A percentile compares a stretch with the other conserved stretches of the same genome.
Evolutionary conservation across 2,797 vertebrate genomes (phyloP).

Genomic region (Pangasius sanitwongsei): DNA sequence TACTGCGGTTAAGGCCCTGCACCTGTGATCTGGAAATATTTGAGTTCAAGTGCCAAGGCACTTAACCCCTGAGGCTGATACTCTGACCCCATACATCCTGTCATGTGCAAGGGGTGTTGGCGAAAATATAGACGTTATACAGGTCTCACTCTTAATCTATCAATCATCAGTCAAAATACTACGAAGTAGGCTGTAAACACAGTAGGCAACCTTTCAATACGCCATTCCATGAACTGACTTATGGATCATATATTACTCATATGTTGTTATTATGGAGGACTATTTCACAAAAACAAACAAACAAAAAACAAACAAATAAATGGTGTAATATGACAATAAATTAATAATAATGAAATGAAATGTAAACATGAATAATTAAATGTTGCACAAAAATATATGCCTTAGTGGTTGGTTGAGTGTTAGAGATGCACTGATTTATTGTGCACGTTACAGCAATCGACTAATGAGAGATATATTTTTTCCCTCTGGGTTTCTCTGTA

Average conservation of each 20-base stretch:
- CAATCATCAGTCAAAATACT: background rate
- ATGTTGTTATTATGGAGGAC: background rate
- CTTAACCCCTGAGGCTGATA: background rate
- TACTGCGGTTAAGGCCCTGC: background rate
- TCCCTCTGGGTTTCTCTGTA: background rate
- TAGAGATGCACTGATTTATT: background rate
- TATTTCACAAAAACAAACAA: background rate
- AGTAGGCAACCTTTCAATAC: background rate
- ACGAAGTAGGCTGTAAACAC: background rate
- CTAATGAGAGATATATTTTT: background rate
- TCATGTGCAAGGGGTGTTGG: background rate
- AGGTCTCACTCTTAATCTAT: background rate
- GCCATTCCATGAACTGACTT: background rate
- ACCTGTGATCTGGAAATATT: background rate
- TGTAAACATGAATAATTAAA: background rate
- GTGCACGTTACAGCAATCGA: background rate
- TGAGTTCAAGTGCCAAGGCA: background rate
- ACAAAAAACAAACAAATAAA: background rate
- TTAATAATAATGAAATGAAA: background rate
- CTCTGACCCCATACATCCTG: background rate
- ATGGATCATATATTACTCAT: background rate
- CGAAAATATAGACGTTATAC: background rate
- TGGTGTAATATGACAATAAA: background rate
- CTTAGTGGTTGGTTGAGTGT: background rate
- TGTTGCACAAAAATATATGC: background rate